Base-by-base conservation (phyloP, 2,888 invertebrate genomes). In the Ptychoptera contaminata region DNA sequence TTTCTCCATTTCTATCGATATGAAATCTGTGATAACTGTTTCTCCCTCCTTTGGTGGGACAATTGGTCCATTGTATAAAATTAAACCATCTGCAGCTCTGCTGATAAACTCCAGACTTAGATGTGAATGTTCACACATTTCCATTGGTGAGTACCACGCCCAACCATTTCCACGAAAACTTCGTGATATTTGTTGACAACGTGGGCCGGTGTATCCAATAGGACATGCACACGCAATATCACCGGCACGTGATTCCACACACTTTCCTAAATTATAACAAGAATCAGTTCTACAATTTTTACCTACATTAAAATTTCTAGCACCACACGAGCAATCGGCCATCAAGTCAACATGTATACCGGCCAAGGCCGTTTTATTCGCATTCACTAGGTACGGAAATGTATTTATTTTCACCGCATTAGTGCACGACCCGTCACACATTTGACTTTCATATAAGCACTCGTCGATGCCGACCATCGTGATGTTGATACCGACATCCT, bases 401-500 rank as follows among this genome's bases (percentile, higher is more conserved):
- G 82, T 79, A 61, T 85, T 88, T 54, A 88, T 88, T 58, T 88
- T 87, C 50, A 96, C 70, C 14, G 81, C 78, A 65, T 96, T 96
- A 16, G 92, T 91, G 65, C 96, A 97, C 45, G 94, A 93, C 10
- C 92, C 92, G 67, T 93, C 92, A 64, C 92, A 93, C 76, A 86
- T 85, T 62, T 86, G 83, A 61, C 91, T 91, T 70, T 93, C 92
- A 62, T 91, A 88, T 48, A 92, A 71, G 63, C 92, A 93, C 68
- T 93, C 92, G 57, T 93, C 96, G 54, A 98, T 94, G 50, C 94
- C 94, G 14, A 97, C 93, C 93, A 94, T 93, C 11, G 90, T 90
- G 47, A 96, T 91, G 60, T 90, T 91, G 49, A 94, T 86, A 37
- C 92, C 93, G n/a, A 94, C 87, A 50, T 84, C 82, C 56, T 82